Percentiles rank a stretch among this genome's conserved stretches.
These are phyloP conservation scores for Hafferia zeledoni DNA, from an alignment of 2,797 vertebrate genomes.

Conservation along the genomic window DNA sequence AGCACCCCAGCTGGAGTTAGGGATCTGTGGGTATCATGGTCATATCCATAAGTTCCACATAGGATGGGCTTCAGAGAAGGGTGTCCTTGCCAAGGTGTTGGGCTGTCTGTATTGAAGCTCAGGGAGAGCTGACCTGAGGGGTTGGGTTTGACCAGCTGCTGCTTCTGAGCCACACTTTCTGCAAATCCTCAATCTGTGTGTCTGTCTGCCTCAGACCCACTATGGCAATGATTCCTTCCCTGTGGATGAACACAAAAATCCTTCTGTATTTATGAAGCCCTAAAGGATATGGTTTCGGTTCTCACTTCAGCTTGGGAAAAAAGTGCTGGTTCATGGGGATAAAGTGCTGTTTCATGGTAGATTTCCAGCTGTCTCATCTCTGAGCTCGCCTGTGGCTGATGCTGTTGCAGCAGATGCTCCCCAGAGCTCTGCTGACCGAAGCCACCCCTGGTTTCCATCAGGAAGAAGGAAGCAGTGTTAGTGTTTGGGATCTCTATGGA, in stretches of 20 bases:
- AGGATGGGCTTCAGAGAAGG: not conserved
- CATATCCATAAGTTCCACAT: fast-evolving
- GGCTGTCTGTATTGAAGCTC: not conserved
- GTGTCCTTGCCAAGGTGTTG: not conserved
- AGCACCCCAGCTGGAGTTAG: not conserved
- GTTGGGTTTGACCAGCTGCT: not conserved
- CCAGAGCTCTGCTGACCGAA: not conserved
- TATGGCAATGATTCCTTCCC: not conserved
- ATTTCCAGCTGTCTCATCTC: not conserved
- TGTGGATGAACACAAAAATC: not conserved
- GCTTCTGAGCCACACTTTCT: not conserved
- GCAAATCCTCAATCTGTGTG: not conserved
- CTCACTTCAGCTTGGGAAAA: not conserved
- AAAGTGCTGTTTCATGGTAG: not conserved
- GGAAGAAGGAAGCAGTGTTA: not conserved
- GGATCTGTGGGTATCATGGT: not conserved
- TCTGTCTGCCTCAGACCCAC: not conserved
- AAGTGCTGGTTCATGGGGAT: not conserved
- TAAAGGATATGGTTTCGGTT: fast-evolving
- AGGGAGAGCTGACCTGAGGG: not conserved
- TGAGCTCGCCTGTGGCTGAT: not conserved
- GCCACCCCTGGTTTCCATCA: not conserved
- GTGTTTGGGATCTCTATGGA: not conserved
- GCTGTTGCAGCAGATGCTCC: not conserved
- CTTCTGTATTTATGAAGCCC: not conserved